phyloP scores from a whole-genome alignment of 2,888 invertebrate species.

The Andrena flavipes region DNA sequence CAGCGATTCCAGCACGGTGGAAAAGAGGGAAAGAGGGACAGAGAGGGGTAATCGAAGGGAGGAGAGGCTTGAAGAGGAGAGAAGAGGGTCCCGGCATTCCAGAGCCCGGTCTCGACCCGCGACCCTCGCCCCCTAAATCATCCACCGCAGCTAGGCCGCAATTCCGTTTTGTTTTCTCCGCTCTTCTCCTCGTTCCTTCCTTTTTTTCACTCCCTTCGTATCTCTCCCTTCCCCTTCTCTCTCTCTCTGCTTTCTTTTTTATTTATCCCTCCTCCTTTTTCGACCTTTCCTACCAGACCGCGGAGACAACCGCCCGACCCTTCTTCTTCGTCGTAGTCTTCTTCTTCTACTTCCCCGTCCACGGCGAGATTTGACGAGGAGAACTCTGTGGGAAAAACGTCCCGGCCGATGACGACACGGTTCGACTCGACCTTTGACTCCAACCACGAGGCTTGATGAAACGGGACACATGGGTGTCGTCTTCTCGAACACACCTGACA shows the following conservation, averaged over 20 bases:
- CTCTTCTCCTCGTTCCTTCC: conserved; percentile 67
- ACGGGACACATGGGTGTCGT: neutral
- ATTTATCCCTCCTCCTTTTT: conserved; percentile 61
- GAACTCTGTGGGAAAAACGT: conserved; percentile 68
- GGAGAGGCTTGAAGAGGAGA: conserved; percentile 28
- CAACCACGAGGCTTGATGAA: conserved; percentile 1
- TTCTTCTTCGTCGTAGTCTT: conserved; percentile 54
- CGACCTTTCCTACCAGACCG: conserved; percentile 71
- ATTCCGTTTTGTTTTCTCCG: conserved; percentile 83
- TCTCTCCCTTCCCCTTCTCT: conserved; percentile 35
- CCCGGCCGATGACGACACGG: conserved; percentile 28
- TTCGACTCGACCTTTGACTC: conserved; percentile 31
- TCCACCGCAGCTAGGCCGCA: conserved; percentile 83
- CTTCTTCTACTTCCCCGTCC: conserved; percentile 46
- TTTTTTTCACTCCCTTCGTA: conserved; percentile 59
- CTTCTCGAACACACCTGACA: neutral
- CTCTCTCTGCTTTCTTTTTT: conserved; percentile 52
- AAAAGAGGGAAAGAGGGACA: conserved; percentile 60
- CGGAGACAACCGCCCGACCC: conserved; percentile 72
- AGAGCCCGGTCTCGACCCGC: conserved; percentile 84
- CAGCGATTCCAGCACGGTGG: conserved; percentile 62
- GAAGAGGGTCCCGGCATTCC: conserved; percentile 79
- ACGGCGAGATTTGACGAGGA: conserved; percentile 42
- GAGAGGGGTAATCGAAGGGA: conserved; percentile 27
- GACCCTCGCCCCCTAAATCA: conserved; percentile 85